Evolutionary conservation across 1,140 invertebrate genomes (phyloP).

Genomic region (Drosophila triauraria): DNA sequence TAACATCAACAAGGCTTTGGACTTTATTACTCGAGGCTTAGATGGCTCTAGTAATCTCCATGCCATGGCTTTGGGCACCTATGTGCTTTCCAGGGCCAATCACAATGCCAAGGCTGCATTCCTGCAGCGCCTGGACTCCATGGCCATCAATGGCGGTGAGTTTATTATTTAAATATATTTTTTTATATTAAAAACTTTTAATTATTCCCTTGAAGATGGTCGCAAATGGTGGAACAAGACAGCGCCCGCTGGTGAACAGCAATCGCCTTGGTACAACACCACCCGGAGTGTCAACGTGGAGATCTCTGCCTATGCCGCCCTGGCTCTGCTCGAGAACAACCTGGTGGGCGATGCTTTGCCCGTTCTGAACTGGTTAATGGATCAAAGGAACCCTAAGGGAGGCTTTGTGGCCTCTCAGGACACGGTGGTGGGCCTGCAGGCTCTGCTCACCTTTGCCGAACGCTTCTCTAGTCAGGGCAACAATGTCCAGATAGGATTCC

Average conservation of each 20-base stretch:
- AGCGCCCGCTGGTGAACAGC: conserved; percentile 86
- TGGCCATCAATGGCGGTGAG: conserved; percentile 67
- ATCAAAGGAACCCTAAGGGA: conserved; percentile 92
- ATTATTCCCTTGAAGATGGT: conserved; percentile 84
- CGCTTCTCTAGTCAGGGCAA: conserved; percentile 86
- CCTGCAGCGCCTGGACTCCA: conserved; percentile 74
- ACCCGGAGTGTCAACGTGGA: conserved; percentile 93
- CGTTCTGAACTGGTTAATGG: conserved; percentile 93
- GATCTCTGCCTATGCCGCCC: conserved; percentile 93
- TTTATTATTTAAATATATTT: too few species aligned
- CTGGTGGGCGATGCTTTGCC: conserved; percentile 90
- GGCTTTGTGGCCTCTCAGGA: conserved; percentile 92
- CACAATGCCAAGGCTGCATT: conserved; percentile 86
- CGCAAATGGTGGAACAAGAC: conserved; percentile 91
- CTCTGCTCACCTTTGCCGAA: conserved; percentile 90
- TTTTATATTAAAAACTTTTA: too few species aligned
- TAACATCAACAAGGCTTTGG: conserved; percentile 91
- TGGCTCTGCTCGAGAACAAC: conserved; percentile 89
- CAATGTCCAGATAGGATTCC: conserved; percentile 87
- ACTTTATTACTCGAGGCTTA: conserved; percentile 92
- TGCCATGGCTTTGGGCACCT: conserved; percentile 91
- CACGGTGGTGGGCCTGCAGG: conserved; percentile 90
- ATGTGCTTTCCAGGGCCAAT: conserved; percentile 91
- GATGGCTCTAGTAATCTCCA: conserved; percentile 90
- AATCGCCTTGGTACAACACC: conserved; percentile 90